Evolutionary conservation across 2,888 invertebrate species (phyloP), one percentile per base, ranked within the genome.

Genomic region (Agrotis clavis): DNA sequence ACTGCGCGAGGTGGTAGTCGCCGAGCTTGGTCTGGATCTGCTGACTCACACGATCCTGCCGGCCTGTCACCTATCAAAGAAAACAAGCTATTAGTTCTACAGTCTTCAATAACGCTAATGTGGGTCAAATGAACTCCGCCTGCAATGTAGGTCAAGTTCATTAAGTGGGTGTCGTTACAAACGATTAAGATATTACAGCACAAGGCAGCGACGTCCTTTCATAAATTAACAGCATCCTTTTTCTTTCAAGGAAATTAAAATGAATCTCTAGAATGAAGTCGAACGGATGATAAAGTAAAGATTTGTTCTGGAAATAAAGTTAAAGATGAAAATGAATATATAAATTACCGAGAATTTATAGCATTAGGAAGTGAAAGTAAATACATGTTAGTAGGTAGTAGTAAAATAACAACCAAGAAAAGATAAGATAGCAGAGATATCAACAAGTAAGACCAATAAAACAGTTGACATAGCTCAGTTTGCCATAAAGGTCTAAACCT

Each of bases 1-100:
- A 97, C 93, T 97, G 97, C 78, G 98, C 97, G 85, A 97, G 95
- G 77, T 97, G 96, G 93, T 97, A 98, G 92, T 97, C 97, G 77
- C 98, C 98, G 78, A 98, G 96, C 90, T 97, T 97, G 85, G 97
- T 97, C 92, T 97, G 97, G 88, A 98, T 98, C 92, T 98, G 97
- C 91, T 97, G 97, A 87, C 97, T 97, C 83, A 97, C 96, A 82
- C 96, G 97, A 91, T 97, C 97, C 85, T 92, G 91, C 92, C 94
- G 96, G 88, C 97, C 96, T 82, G 96, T 97, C 89, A 98, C 97
- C 98, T 98, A 96, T 6, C 91, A 94, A 74, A 87, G 78, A 73
- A 60, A 74, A 45, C 14, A 16, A 13, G 9, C 21, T 16, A 35
- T 74, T 51, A 74, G 25, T 63, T 53, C 18, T 51, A 25, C 41